A percentile compares a stretch with the other conserved stretches of the same genome.
Conservation (phyloP, 2,113 vertebrate genomes). For the Herpetotheres cachinnans region DNA sequence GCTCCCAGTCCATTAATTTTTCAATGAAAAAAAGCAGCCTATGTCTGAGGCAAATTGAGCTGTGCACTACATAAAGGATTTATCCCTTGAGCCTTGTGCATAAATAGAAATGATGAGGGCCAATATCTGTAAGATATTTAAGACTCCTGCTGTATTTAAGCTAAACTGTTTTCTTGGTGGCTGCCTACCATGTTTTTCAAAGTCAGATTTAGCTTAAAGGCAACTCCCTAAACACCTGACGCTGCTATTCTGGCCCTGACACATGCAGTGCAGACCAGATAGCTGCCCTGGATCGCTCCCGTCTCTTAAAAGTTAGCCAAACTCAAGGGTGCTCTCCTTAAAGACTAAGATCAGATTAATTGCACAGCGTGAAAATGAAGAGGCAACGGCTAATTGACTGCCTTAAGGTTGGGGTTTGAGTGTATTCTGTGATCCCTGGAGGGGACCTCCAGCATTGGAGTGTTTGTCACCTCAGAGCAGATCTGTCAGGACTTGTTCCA, state of each 20-base stretch:
- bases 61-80: conserved; percentile 3
- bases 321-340: not conserved
- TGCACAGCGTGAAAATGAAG: not conserved
- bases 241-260: not conserved
- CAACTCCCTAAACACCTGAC: not conserved
- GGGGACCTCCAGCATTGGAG: not conserved
- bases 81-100: conserved; percentile 32
- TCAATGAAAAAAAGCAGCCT: conserved; percentile 36
- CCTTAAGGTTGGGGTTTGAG: not conserved
- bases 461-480: not conserved
- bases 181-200: not conserved
- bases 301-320: not conserved
- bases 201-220: not conserved
- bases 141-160: not conserved
- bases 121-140: not conserved
- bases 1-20: conserved; percentile 55
- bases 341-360: not conserved
- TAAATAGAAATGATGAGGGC: not conserved
- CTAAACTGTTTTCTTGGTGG: not conserved
- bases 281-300: not conserved
- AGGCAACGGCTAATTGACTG: not conserved
- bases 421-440: not conserved
- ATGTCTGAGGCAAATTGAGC: conserved; percentile 26
- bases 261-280: not conserved
- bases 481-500: not conserved